Evolutionary conservation across 2,113 vertebrate species (phyloP).

Genomic region (Eptatretus burgeri): DNA sequence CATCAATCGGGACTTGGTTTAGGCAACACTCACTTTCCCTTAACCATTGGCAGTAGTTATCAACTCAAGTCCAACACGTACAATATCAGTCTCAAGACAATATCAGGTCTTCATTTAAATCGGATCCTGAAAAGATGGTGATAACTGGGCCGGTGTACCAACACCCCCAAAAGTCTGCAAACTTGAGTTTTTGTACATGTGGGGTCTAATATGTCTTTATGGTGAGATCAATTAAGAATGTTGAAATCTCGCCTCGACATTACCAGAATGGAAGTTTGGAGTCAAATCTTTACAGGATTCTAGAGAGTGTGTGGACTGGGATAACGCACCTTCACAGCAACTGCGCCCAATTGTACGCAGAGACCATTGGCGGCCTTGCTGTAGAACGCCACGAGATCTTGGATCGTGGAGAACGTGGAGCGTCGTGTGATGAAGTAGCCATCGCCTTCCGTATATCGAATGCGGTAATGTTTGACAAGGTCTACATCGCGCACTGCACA

Average conservation of each 20-base stretch:
- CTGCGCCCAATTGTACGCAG: slow-evolving; percentile 10
- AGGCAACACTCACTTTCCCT: background rate
- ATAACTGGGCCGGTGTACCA: background rate
- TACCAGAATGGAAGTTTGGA: background rate
- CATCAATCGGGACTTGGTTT: background rate
- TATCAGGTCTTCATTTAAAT: background rate
- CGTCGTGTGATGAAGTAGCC: slow-evolving; percentile 12
- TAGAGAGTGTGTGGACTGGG: background rate
- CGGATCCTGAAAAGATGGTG: too few relatives aligned
- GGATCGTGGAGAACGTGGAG: slow-evolving; percentile 11
- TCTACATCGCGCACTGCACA: slow-evolving; percentile 13
- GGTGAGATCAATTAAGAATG: background rate
- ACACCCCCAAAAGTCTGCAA: background rate
- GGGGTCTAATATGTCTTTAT: background rate
- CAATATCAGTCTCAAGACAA: background rate
- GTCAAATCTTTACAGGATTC: background rate
- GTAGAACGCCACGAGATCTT: slow-evolving; percentile 13
- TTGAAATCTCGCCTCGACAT: background rate
- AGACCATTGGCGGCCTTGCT: slow-evolving; percentile 11
- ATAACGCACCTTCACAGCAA: slow-evolving; percentile 14
- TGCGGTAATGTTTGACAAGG: slow-evolving; percentile 13
- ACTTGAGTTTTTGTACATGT: background rate
- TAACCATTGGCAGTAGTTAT: background rate
- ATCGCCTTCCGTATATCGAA: slow-evolving; percentile 9
- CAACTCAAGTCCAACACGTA: background rate